A percentile compares a stretch with the other conserved stretches of the same genome.
phyloP scores from a whole-genome alignment of 1,140 invertebrate species.

The Aradophagus sp. region DNA sequence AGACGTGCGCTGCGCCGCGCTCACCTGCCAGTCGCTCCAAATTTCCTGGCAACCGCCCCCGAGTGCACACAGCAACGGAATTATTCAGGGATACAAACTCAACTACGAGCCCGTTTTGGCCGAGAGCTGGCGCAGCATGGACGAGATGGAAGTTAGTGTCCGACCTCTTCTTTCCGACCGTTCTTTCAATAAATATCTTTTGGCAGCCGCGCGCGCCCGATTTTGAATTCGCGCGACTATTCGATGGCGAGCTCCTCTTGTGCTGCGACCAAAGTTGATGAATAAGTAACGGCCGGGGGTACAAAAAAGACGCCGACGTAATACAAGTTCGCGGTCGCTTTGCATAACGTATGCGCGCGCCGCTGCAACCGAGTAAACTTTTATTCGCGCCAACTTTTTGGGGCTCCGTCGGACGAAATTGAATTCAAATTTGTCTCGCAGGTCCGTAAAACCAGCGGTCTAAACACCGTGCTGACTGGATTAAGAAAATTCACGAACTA shows the following conservation, averaged over 20 bases:
- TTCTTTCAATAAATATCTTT: too few relatives aligned
- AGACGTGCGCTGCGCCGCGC: conserved; percentile 81
- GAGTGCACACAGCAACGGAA: conserved; percentile 83
- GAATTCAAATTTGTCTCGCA: conserved; percentile 21
- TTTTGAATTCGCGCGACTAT: too few relatives aligned
- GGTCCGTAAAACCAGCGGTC: conserved; percentile 79
- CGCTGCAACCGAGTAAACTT: too few relatives aligned
- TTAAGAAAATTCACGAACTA: conserved; percentile 90
- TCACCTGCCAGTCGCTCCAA: conserved; percentile 85
- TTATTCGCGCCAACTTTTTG: too few relatives aligned
- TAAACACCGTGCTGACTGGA: conserved; percentile 80
- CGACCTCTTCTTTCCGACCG: too few relatives aligned
- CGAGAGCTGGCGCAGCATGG: conserved; percentile 76
- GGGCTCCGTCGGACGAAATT: too few relatives aligned
- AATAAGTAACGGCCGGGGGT: too few relatives aligned
- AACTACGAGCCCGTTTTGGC: conserved; percentile 81
- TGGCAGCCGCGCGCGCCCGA: too few relatives aligned
- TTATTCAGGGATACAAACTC: conserved; percentile 89
- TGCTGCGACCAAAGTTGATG: neutral
- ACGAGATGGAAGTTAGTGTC: conserved; percentile 78
- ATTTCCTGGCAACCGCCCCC: conserved; percentile 90
- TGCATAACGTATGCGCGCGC: too few relatives aligned
- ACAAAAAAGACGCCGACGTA: too few relatives aligned
- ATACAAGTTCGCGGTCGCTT: too few relatives aligned
- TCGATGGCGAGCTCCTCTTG: conserved; percentile 13